Evolutionary conservation across 1,140 invertebrate species (phyloP), one percentile per base, ranked within the genome.

Genomic region (Drosophila tropicalis): DNA sequence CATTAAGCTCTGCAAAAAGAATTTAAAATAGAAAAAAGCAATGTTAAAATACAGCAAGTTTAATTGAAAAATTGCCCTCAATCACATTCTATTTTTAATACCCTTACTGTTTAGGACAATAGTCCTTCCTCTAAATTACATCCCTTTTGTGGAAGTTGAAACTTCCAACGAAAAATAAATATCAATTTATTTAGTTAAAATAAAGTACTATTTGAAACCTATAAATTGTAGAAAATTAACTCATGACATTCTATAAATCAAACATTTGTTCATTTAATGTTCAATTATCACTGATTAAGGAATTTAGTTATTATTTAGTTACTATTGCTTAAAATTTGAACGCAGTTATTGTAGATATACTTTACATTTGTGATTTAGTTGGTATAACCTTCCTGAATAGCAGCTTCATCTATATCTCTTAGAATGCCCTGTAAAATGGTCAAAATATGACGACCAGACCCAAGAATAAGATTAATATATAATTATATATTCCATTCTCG

Each of bases 1-100:
- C 89, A 91, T 91, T 6, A 91, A 79, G 55, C 89, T 90, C 89
- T 91, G 76, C 0, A 85, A 90, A 12, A 51, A 22, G 9, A 51
- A 51, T 51, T 51, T 4, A 12, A 12, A 0, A 22, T 22, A 22
- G 12, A 51, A 12, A 22, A 22, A 19, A n/a, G 6, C 1, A 15
- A 62, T 29, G 25, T 29, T 29, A 4, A 63, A 47, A 68, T 25
- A 1, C 2, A 39, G 41, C 0, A 32, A 32, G 7, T 36, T 17
- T 34, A 13, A 10, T 22, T n/a, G 10, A 13, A 19, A 22, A 15
- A 51, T 51, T 12, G 13, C 39, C 12, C 54, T 4, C 1, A 54
- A 54, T 12, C 17, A 22, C 13, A 25, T 0, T 2, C 17, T 25
- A 3, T 0, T 17, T n/a, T 47, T 9, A 47, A 12, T 3, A 10